A percentile compares a stretch with the other conserved stretches of the same genome.
These are phyloP conservation scores for Triplophysa siluroides DNA, from an alignment of 2,113 vertebrate genomes.

Conservation along the genomic window DNA sequence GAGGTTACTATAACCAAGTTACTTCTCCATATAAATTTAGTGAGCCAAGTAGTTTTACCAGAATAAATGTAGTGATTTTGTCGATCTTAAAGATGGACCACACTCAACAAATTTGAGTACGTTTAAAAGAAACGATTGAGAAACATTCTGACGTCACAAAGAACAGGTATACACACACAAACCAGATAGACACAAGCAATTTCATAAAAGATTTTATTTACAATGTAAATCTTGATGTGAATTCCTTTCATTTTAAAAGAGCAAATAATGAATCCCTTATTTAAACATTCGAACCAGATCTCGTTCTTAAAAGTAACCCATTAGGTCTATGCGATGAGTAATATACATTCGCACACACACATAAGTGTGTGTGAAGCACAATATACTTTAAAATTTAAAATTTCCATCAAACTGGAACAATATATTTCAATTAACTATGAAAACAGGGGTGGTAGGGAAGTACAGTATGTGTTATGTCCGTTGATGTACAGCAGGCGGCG, in stretches of 20 bases:
- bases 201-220: conserved; percentile 59
- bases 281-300: conserved; percentile 46
- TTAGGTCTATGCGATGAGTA: conserved; percentile 19
- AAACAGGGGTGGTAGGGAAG: conserved; percentile 17
- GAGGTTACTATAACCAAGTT: too few relatives aligned
- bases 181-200: conserved; percentile 5
- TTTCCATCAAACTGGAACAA: conserved; percentile 19
- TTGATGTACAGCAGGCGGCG: conserved; percentile 20
- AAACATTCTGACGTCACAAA: too few relatives aligned
- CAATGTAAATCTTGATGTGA: conserved; percentile 47
- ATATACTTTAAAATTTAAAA: conserved; percentile 1
- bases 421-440: conserved; percentile 1
- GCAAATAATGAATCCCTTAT: conserved; percentile 48
- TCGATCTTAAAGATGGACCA: too few relatives aligned
- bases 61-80: too few relatives aligned
- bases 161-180: neutral
- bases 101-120: too few relatives aligned
- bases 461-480: neutral
- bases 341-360: neutral
- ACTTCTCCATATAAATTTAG: too few relatives aligned
- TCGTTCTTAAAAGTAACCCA: conserved; percentile 19
- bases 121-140: too few relatives aligned
- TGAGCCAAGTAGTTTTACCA: too few relatives aligned
- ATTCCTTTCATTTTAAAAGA: conserved; percentile 45
- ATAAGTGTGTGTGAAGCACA: conserved; percentile 30